These are phyloP conservation scores for Halcyon badia DNA, from an alignment of 2,797 vertebrate species.

Conservation along the genomic window DNA sequence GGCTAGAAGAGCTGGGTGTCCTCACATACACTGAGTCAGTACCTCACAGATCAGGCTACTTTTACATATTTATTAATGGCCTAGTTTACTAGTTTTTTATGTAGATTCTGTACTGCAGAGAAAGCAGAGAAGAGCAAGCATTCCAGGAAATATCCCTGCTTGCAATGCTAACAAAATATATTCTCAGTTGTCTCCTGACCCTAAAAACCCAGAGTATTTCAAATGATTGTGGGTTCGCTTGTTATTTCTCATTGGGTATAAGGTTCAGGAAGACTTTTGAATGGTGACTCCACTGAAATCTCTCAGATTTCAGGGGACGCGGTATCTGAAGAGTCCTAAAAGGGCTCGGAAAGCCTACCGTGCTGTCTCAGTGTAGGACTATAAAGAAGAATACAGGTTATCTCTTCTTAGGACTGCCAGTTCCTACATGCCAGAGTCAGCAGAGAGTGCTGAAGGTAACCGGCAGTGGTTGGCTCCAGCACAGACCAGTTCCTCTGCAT, in stretches of 20 bases:
- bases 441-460: not conserved
- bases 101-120: not conserved
- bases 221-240: not conserved
- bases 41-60: not conserved
- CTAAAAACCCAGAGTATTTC: not conserved
- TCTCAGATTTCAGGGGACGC: not conserved
- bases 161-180: not conserved
- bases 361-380: not conserved
- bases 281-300: not conserved
- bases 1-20: not conserved
- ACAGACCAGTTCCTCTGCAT: not conserved
- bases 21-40: not conserved
- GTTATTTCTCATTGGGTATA: not conserved
- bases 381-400: not conserved
- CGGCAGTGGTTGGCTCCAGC: fast-evolving
- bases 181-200: not conserved
- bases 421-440: not conserved
- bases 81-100: not conserved
- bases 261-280: not conserved
- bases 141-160: not conserved
- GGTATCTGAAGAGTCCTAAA: not conserved
- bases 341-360: not conserved
- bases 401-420: not conserved
- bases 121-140: not conserved
- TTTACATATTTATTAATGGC: not conserved